Base-by-base conservation (phyloP, 1,140 invertebrate species). In the Monochamus saltuarius region DNA sequence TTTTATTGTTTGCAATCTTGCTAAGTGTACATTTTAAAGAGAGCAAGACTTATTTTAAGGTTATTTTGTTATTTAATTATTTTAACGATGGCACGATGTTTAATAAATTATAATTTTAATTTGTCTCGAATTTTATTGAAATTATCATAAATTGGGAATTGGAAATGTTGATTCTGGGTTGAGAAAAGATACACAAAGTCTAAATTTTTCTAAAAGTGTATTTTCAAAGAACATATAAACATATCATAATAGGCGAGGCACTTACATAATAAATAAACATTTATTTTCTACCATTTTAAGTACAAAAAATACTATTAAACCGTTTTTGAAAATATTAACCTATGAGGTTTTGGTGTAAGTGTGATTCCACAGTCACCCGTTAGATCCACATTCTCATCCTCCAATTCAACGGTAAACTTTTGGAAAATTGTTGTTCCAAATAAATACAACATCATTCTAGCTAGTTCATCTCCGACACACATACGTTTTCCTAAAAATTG, bases 401-500 rank as follows among this genome's bases (percentile, higher is more conserved):
- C 43, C 39, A 67, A 47, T 39, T 29, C 16, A 19, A 36, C 88
- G 35, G 75, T 72, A 69, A 88, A 91, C 8, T 79, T 78, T 6
- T 86, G 81, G 0, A 95, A 61, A 10, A 94, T 80, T 14, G 82
- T 78, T 0, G 84, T 78, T 45, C 82, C 75, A 75, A 86, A 86
- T 4, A 92, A 71, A 61, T 88, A 84, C 47, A 91, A 65, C 50
- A 91, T 76, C 85, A 91, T 91, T 59, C 81, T 82, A 1, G 90
- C 91, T 37, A 95, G 73, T 68, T 92, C 89, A 62, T 95, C 92
- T 4, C 93, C 93, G 0, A 92, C 82, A 75, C 93, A 96, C 79
- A 90, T 86, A 35, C 91, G 81, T 73, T 92, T 91, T 39, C 92
- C 91, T 93, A 78, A 78, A 65, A 62, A 64, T n/a, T 4, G 9